These are phyloP conservation scores for Lymantria dispar DNA, from an alignment of 2,888 invertebrate genomes.

Conservation along the genomic window DNA sequence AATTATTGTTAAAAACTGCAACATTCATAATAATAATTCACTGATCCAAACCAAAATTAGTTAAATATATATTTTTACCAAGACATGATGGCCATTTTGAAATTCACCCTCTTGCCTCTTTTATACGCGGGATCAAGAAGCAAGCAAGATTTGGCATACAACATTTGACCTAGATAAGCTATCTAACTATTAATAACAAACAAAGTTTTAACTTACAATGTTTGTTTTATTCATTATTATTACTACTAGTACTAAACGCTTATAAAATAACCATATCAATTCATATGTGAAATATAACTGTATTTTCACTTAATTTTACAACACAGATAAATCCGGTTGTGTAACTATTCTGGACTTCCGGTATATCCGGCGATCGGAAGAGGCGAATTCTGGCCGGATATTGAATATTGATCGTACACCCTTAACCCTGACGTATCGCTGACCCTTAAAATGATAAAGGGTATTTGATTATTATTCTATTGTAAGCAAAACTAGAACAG, in stretches of 20 bases:
- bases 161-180: too few species aligned
- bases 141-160: too few species aligned
- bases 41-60: too few species aligned
- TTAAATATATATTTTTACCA: too few species aligned
- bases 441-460: constrained; percentile 62
- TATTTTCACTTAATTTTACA: constrained; percentile 20
- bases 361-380: constrained; percentile 72
- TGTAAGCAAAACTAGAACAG: too few species aligned
- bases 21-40: too few species aligned
- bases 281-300: constrained; percentile 7
- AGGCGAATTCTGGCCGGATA: constrained; percentile 77
- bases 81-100: too few species aligned
- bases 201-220: not conserved
- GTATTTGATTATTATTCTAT: constrained; percentile 39
- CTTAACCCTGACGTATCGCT: constrained; percentile 77
- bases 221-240: not conserved
- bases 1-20: too few species aligned
- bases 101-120: too few species aligned
- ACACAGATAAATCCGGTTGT: constrained; percentile 46
- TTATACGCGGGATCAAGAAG: too few species aligned
- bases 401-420: constrained; percentile 80
- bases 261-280: not conserved
- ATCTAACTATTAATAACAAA: too few species aligned
- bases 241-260: not conserved
- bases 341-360: constrained; percentile 59